These are phyloP conservation scores for Cyclargus thomasi DNA, from an alignment of 1,140 invertebrate species.

Conservation along the genomic window DNA sequence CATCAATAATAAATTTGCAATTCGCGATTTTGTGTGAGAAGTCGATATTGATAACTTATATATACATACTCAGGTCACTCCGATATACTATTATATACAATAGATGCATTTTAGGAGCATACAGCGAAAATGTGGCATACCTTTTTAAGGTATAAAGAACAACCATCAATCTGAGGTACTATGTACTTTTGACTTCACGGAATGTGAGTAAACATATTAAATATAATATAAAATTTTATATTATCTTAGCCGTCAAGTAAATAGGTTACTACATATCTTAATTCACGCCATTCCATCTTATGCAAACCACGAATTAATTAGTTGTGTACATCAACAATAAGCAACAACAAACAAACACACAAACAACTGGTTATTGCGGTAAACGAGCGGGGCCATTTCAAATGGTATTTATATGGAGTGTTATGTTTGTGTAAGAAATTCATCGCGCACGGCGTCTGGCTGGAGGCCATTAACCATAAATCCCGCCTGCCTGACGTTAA, in stretches of 20 bases:
- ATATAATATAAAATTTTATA: too few relatives aligned
- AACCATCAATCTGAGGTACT: too few relatives aligned
- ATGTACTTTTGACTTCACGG: too few relatives aligned
- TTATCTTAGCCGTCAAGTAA: too few relatives aligned
- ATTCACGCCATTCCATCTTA: too few relatives aligned
- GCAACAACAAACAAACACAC: neutral
- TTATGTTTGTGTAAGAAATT: slow-evolving; percentile 47
- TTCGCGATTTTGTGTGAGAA: neutral
- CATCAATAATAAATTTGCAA: neutral
- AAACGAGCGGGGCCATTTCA: neutral
- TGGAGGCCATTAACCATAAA: slow-evolving; percentile 65
- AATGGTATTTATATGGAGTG: slow-evolving; percentile 2
- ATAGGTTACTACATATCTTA: too few relatives aligned
- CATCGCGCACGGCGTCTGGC: slow-evolving; percentile 54
- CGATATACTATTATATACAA: too few relatives aligned
- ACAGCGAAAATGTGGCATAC: too few relatives aligned
- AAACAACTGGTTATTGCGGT: neutral
- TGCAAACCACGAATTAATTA: neutral
- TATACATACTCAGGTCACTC: too few relatives aligned
- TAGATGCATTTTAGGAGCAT: too few relatives aligned
- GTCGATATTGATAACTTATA: neutral
- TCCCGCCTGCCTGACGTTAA: slow-evolving; percentile 59
- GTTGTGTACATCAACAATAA: neutral
- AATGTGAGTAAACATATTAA: too few relatives aligned
- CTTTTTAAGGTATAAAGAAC: too few relatives aligned